phyloP scores from a whole-genome alignment of 2,888 invertebrate genomes.

The Ophion ellenae region DNA sequence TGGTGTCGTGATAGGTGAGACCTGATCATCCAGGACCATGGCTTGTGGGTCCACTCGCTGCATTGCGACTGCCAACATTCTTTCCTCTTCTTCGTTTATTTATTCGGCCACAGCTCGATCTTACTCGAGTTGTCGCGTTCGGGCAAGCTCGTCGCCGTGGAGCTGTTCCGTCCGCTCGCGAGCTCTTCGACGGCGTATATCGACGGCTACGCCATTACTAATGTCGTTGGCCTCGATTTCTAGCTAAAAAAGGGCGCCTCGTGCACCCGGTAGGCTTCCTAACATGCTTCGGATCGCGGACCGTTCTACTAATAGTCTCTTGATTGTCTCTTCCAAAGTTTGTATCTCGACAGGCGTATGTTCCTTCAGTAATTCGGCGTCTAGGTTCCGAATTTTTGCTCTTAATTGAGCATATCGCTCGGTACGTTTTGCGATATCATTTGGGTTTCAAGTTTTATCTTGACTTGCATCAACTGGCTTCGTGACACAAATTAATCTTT shows the following conservation, averaged over 20 bases:
- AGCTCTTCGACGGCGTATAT: neutral
- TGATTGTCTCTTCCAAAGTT: neutral
- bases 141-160: neutral
- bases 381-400: neutral
- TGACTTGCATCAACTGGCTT: neutral
- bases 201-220: constrained; percentile 18
- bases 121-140: neutral
- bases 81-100: constrained; percentile 2
- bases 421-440: neutral
- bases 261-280: neutral
- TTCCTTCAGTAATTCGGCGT: neutral
- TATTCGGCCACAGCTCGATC: constrained; percentile 3
- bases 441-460: neutral
- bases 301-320: constrained; percentile 10
- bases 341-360: neutral
- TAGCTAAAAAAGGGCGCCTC: neutral
- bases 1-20: neutral
- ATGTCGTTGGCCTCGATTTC: constrained; percentile 14
- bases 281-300: neutral
- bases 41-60: neutral
- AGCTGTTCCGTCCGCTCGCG: neutral
- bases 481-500: too few relatives aligned
- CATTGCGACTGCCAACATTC: neutral
- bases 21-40: neutral
- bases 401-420: neutral